Percentiles rank a stretch among this genome's conserved stretches.
Conservation (phyloP, 1,140 invertebrate species). For the Tachypleus tridentatus region DNA sequence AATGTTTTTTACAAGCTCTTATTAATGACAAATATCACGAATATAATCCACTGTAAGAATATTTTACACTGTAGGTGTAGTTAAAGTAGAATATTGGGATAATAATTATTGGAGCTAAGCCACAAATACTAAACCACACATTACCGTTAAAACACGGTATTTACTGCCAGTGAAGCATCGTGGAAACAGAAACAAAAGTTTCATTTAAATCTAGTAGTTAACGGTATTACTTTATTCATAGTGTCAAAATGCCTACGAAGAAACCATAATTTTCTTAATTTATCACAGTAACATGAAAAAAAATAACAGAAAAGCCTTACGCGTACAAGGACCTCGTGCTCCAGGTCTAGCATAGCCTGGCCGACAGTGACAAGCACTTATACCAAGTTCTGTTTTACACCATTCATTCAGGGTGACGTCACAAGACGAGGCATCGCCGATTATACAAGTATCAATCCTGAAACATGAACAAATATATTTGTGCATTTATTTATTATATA, state of each 20-base stretch:
- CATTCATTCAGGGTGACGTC: slow-evolving; percentile 71
- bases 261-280: neutral
- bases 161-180: neutral
- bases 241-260: neutral
- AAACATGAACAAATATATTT: neutral
- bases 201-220: neutral
- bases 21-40: neutral
- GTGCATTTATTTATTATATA: too few species aligned
- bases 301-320: slow-evolving; percentile 13
- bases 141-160: neutral
- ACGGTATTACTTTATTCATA: neutral
- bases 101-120: neutral
- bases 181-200: too few species aligned
- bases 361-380: slow-evolving; percentile 78
- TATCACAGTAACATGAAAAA: neutral
- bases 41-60: neutral
- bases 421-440: slow-evolving; percentile 81
- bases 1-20: neutral
- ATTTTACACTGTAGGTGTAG: neutral
- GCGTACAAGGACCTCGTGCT: slow-evolving; percentile 13
- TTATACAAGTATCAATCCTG: slow-evolving; percentile 84
- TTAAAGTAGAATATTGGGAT: slow-evolving; percentile 1
- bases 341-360: slow-evolving; percentile 55
- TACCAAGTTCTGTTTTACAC: slow-evolving; percentile 73
- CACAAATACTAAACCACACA: neutral